These are phyloP conservation scores for Cheilosia vernalis DNA, from an alignment of 2,888 invertebrate species.

Conservation along the genomic window DNA sequence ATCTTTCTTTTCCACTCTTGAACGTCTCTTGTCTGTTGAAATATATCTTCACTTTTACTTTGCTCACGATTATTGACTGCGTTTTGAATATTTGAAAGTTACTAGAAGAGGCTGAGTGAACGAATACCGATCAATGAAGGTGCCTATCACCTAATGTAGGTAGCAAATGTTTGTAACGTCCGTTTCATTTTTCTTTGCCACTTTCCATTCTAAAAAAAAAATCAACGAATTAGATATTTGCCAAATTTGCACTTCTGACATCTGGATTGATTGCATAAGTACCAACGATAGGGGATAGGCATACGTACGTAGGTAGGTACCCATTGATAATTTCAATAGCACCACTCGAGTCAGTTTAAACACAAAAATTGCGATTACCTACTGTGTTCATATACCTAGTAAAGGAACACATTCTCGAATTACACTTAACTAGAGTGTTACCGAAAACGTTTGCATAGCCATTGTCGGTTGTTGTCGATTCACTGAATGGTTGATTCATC, in stretches of 20 bases:
- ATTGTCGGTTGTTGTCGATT: slow-evolving; percentile 7
- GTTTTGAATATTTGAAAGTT: too few species aligned
- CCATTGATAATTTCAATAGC: too few species aligned
- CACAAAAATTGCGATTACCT: neutral
- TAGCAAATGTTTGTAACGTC: too few species aligned
- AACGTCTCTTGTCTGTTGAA: too few species aligned
- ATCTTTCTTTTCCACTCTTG: too few species aligned
- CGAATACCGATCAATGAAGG: too few species aligned
- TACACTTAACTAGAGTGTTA: neutral
- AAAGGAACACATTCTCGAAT: neutral
- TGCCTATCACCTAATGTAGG: too few species aligned
- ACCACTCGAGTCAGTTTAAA: neutral
- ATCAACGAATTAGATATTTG: neutral
- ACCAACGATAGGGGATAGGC: too few species aligned
- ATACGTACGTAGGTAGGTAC: too few species aligned
- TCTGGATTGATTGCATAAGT: slow-evolving; percentile 20
- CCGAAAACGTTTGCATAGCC: slow-evolving; percentile 2
- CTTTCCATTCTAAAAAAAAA: neutral
- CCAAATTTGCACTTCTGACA: neutral
- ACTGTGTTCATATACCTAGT: neutral
- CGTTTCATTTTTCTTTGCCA: neutral
- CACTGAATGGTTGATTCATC: slow-evolving; percentile 33
- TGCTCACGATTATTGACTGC: too few species aligned
- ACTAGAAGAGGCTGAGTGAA: too few species aligned
- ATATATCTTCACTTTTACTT: too few species aligned